Conservation (phyloP, 1,140 invertebrate species). For the Drosophila asahinai region DNA sequence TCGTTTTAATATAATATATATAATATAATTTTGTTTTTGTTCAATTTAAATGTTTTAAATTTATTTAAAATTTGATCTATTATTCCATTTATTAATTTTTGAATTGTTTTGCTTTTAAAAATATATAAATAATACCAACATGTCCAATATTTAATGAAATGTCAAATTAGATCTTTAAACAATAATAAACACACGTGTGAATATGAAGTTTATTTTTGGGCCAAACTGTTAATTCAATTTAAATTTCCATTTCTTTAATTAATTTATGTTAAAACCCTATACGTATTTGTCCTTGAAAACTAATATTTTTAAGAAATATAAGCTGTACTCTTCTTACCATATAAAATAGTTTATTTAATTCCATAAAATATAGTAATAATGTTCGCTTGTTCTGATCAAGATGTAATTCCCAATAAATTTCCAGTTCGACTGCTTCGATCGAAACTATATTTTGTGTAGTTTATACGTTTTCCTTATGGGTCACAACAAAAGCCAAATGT, state of each 20-base stretch:
- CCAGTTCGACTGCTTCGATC: conserved; percentile 24
- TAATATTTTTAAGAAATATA: too few species aligned
- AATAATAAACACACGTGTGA: conserved; percentile 1
- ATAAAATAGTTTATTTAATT: not conserved
- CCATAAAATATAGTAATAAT: too few species aligned
- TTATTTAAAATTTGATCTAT: not conserved
- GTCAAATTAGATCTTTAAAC: too few species aligned
- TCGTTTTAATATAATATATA: too few species aligned
- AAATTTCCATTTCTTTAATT: not conserved
- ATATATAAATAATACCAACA: not conserved
- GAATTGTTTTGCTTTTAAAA: not conserved
- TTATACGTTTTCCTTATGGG: conserved; percentile 9
- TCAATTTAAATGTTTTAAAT: too few species aligned
- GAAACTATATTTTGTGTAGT: conserved; percentile 7
- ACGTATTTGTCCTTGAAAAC: not conserved
- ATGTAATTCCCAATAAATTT: conserved; percentile 21
- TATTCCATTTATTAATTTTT: not conserved
- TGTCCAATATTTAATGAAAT: not conserved
- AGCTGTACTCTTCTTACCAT: not conserved
- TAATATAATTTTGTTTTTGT: too few species aligned
- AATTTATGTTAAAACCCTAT: too few species aligned
- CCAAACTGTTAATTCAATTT: not conserved
- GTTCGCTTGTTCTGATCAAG: conserved; percentile 1
- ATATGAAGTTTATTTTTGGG: too few species aligned
- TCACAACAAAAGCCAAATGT: conserved; percentile 4